Evolutionary conservation across 2,888 invertebrate genomes (phyloP).

Genomic region (Diadegma fenestrale): DNA sequence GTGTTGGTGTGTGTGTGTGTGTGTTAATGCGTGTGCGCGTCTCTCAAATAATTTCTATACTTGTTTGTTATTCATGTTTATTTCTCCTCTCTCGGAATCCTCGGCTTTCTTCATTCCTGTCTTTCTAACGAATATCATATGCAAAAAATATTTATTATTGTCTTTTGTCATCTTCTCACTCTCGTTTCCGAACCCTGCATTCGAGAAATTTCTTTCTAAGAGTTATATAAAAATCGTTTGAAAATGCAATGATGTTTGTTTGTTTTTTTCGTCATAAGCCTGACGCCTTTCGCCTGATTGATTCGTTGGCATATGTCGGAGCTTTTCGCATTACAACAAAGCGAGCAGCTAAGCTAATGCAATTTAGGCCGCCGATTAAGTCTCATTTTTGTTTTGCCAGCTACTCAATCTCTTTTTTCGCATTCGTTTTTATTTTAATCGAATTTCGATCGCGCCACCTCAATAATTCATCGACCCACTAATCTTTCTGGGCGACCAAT

Average conservation of each 20-base stretch:
- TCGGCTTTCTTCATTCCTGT: constrained; percentile 60
- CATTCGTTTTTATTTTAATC: neutral
- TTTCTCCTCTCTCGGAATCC: constrained; percentile 54
- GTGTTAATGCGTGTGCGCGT: constrained; percentile 42
- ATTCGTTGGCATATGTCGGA: constrained; percentile 77
- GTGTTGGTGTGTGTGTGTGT: constrained; percentile 30
- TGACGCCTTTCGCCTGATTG: constrained; percentile 75
- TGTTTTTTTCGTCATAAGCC: constrained; percentile 44
- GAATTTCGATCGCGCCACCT: neutral
- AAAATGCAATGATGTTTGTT: constrained; percentile 25
- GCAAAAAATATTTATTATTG: neutral
- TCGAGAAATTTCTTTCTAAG: neutral
- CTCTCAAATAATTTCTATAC: constrained; percentile 37
- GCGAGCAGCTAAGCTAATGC: constrained; percentile 56
- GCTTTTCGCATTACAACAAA: constrained; percentile 56
- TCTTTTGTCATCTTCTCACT: neutral
- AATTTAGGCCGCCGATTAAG: constrained; percentile 25
- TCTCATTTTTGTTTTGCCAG: neutral
- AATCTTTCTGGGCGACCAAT: neutral
- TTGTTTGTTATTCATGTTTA: neutral
- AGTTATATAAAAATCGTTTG: neutral
- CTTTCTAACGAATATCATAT: constrained; percentile 15
- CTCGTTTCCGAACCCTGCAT: constrained; percentile 16
- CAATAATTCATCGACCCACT: neutral
- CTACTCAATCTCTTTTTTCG: constrained; percentile 12